Percentiles rank a stretch among this genome's conserved stretches.
phyloP scores from a whole-genome alignment of 2,113 vertebrate genomes.

The Bufo gargarizans region DNA sequence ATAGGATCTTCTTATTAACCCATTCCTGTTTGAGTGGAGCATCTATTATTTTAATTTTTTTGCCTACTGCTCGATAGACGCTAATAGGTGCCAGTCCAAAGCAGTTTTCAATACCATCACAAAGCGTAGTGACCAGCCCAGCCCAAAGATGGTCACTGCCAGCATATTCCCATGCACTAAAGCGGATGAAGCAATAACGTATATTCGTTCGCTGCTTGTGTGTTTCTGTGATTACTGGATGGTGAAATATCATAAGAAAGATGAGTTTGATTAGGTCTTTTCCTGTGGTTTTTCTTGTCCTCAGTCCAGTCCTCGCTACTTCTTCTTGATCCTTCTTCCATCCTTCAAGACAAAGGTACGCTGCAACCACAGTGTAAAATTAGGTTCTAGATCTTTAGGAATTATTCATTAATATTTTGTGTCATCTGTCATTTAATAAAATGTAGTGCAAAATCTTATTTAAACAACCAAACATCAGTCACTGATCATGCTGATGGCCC shows the following conservation, averaged over 20 bases:
- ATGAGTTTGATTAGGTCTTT: constrained; percentile 66
- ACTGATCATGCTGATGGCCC: no score
- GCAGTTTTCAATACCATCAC: constrained; percentile 69
- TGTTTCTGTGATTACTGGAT: constrained; percentile 69
- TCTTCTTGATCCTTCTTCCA: constrained; percentile 63
- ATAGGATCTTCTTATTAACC: constrained; percentile 73
- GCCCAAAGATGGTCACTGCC: constrained; percentile 84
- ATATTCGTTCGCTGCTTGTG: constrained; percentile 65
- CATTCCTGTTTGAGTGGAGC: constrained; percentile 61
- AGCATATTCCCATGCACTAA: constrained; percentile 84
- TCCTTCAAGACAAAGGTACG: constrained; percentile 66
- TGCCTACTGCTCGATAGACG: constrained; percentile 70
- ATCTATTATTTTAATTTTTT: constrained; percentile 63
- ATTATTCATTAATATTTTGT: no score
- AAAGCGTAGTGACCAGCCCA: constrained; percentile 75
- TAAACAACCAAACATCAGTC: no score
- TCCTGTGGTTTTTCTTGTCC: constrained; percentile 59
- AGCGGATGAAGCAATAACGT: constrained; percentile 75
- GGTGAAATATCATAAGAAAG: constrained; percentile 72
- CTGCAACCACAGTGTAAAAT: constrained; percentile 61
- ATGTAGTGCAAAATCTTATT: no score
- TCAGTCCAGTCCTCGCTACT: constrained; percentile 47
- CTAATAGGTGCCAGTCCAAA: constrained; percentile 74
- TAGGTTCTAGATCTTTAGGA: background rate
- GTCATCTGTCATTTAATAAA: no score